phyloP scores from a whole-genome alignment of 2,113 vertebrate species.

The Morone chrysops region DNA sequence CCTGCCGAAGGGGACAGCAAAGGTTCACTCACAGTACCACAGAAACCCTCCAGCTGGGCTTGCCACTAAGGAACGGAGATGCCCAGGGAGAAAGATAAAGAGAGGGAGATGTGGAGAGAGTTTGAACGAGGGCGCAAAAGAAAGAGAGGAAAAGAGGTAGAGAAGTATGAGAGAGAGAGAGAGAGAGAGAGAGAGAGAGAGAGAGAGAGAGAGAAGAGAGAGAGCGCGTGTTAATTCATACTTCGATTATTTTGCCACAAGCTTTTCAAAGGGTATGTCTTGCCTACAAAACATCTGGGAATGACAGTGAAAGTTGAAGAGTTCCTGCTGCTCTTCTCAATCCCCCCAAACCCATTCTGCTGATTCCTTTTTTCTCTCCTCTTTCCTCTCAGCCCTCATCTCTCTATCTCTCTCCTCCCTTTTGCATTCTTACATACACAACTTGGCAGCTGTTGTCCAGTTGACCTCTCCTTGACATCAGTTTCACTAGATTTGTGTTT shows the following conservation, averaged over 20 bases:
- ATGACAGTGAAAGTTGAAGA: constrained; percentile 82
- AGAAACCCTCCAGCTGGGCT: constrained; percentile 76
- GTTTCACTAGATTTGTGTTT: constrained; percentile 47
- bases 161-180: constrained; percentile 49
- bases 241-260: constrained; percentile 81
- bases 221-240: constrained; percentile 65
- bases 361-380: constrained; percentile 70
- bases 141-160: constrained; percentile 43
- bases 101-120: constrained; percentile 63
- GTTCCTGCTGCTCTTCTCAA: constrained; percentile 71
- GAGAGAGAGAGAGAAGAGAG: constrained; percentile 60
- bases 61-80: constrained; percentile 81
- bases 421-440: constrained; percentile 25
- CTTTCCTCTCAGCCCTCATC: constrained; percentile 37
- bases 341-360: constrained; percentile 65
- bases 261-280: constrained; percentile 83
- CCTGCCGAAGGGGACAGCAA: constrained; percentile 56
- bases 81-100: constrained; percentile 80
- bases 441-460: constrained; percentile 59
- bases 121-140: constrained; percentile 65
- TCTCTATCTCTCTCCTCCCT: constrained; percentile 1
- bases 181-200: constrained; percentile 49
- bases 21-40: constrained; percentile 82
- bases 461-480: constrained; percentile 59
- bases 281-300: constrained; percentile 83